Conservation (phyloP, 2,113 vertebrate species). For the Crypturellus undulatus region DNA sequence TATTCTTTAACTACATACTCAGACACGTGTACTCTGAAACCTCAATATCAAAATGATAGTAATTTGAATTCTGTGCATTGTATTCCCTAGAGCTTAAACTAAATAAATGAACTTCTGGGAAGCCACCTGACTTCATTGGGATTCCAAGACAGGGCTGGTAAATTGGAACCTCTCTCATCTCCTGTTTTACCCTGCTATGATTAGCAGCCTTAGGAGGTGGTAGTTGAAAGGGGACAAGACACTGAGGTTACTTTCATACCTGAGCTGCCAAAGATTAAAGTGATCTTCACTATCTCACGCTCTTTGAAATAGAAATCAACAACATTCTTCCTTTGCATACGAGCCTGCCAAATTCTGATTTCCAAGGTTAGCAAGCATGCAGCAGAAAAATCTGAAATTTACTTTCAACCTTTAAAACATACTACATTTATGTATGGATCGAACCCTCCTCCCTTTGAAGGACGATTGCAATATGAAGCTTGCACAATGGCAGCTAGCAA, state of each 20-base stretch:
- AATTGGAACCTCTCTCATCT: neutral
- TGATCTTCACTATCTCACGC: constrained; percentile 15
- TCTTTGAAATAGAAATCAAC: constrained; percentile 44
- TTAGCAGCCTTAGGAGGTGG: neutral
- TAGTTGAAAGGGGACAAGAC: constrained; percentile 1
- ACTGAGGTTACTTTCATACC: constrained; percentile 17
- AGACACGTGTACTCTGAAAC: neutral
- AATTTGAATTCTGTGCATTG: neutral
- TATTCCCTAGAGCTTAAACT: neutral
- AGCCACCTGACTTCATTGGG: neutral
- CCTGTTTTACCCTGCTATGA: neutral
- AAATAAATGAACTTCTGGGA: neutral
- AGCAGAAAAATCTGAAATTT: neutral
- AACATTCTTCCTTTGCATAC: neutral
- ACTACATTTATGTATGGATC: neutral
- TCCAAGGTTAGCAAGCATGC: neutral
- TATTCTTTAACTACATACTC: neutral
- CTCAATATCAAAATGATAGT: neutral
- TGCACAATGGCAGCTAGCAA: neutral
- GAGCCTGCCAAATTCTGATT: neutral
- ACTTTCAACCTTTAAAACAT: neutral
- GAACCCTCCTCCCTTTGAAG: neutral
- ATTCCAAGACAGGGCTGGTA: neutral
- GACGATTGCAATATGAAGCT: neutral
- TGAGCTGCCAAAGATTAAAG: constrained; percentile 18